A percentile compares a stretch with the other conserved stretches of the same genome.
Evolutionary conservation across 2,797 vertebrate genomes (phyloP).

Genomic region (Myotis pilosus): DNA sequence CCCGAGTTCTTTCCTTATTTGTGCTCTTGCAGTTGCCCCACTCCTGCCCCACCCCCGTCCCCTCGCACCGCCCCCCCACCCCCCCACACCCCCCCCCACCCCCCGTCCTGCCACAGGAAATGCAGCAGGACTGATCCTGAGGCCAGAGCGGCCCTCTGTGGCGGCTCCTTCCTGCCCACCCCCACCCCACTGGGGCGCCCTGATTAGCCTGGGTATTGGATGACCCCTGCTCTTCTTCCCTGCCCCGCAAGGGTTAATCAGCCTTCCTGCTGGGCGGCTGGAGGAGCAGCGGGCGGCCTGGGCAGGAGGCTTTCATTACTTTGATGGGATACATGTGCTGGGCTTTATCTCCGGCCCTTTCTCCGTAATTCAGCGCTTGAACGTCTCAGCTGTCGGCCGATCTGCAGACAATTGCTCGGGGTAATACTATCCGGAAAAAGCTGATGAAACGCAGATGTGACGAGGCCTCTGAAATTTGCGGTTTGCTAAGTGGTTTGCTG

Average conservation of each 20-base stretch:
- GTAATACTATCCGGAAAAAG: conserved; percentile 97
- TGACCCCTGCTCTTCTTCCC: conserved; percentile 86
- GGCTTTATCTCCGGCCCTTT: conserved; percentile 92
- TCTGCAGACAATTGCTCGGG: conserved; percentile 98
- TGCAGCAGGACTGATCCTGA: neutral
- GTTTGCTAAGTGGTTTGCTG: conserved; percentile 88
- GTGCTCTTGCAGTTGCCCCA: fast-evolving
- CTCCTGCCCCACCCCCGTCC: neutral
- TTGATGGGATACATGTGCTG: conserved; percentile 90
- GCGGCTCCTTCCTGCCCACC: conserved; percentile 83
- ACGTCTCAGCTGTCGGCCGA: conserved; percentile 93
- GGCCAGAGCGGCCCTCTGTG: conserved; percentile 70
- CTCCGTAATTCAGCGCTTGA: conserved; percentile 96
- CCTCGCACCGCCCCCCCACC: too few relatives aligned
- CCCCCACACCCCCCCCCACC: neutral
- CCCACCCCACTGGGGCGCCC: conserved; percentile 74
- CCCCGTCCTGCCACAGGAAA: conserved; percentile 52
- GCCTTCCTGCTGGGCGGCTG: conserved; percentile 85
- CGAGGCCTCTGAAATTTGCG: conserved; percentile 96
- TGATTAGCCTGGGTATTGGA: conserved; percentile 85
- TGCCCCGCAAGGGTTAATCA: conserved; percentile 87
- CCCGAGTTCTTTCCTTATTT: neutral
- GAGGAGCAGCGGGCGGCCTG: conserved; percentile 84
- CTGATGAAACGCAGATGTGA: conserved; percentile 99
- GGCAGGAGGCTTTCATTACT: conserved; percentile 91